Percentiles rank a stretch among this genome's conserved stretches.
phyloP scores from a whole-genome alignment of 2,113 vertebrate species.

The Plecturocebus donacophilus region DNA sequence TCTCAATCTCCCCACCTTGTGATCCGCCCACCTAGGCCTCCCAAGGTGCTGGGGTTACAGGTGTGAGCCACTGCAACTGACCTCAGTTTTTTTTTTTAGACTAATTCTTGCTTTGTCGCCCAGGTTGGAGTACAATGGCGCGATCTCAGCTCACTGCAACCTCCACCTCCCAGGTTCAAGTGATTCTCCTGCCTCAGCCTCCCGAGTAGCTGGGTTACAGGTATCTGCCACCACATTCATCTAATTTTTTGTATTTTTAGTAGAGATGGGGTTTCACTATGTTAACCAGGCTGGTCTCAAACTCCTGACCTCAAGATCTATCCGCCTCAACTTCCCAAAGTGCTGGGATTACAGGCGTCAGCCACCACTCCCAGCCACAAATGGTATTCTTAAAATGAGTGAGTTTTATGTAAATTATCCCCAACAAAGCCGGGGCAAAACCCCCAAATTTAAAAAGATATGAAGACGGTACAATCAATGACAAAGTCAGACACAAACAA shows the following conservation, averaged over 20 bases:
- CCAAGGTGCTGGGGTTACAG: no score
- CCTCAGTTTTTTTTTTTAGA: no score
- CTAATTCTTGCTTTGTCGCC: no score
- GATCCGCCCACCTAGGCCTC: no score
- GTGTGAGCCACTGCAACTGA: no score
- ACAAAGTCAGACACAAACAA: background rate
- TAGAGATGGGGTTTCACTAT: background rate
- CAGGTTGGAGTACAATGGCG: no score
- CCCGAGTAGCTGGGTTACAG: rapidly evolving
- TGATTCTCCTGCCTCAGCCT: background rate
- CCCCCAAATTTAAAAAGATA: background rate
- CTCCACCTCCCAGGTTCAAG: background rate
- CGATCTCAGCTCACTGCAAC: no score
- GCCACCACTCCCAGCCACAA: no score
- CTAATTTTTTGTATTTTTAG: background rate
- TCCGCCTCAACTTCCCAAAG: background rate
- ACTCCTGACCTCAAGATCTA: background rate
- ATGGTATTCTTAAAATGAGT: background rate
- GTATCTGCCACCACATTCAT: rapidly evolving
- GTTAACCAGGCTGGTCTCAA: background rate
- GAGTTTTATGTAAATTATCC: background rate
- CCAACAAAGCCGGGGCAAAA: background rate
- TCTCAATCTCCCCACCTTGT: no score
- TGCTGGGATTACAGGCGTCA: background rate
- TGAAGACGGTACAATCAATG: background rate